Percentiles rank a stretch among this genome's conserved stretches.
Conservation (phyloP, 2,797 vertebrate species). For the Tapera naevia region DNA sequence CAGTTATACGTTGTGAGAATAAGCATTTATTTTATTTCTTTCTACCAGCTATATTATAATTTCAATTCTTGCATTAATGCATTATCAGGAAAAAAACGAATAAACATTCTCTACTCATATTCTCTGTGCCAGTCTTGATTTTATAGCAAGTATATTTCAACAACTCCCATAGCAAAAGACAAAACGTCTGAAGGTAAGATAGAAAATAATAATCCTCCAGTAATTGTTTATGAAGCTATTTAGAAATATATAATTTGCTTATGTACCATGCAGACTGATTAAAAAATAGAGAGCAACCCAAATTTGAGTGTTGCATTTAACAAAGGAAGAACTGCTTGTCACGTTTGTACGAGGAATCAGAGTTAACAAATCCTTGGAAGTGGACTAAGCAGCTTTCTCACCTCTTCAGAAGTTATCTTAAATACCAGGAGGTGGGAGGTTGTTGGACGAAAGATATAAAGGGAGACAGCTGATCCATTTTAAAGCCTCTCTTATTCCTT, state of each 20-base stretch:
- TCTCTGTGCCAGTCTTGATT: not conserved
- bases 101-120: not conserved
- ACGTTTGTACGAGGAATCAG: accelerated
- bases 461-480: not conserved
- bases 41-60: not conserved
- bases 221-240: not conserved
- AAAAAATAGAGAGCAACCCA: not conserved
- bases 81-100: not conserved
- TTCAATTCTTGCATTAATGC: not conserved
- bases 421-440: not conserved
- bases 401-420: not conserved
- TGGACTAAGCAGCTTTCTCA: not conserved
- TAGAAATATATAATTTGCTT: not conserved
- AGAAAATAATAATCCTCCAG: not conserved
- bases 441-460: not conserved
- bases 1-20: not conserved
- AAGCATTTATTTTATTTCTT: not conserved
- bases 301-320: not conserved
- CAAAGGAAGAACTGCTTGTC: not conserved
- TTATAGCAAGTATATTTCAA: not conserved
- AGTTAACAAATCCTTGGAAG: not conserved
- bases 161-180: not conserved
- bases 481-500: not conserved
- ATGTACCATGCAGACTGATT: accelerated
- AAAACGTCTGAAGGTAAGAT: not conserved